Evolutionary conservation across 2,113 vertebrate genomes (phyloP).

Genomic region (Macquaria ambigua): DNA sequence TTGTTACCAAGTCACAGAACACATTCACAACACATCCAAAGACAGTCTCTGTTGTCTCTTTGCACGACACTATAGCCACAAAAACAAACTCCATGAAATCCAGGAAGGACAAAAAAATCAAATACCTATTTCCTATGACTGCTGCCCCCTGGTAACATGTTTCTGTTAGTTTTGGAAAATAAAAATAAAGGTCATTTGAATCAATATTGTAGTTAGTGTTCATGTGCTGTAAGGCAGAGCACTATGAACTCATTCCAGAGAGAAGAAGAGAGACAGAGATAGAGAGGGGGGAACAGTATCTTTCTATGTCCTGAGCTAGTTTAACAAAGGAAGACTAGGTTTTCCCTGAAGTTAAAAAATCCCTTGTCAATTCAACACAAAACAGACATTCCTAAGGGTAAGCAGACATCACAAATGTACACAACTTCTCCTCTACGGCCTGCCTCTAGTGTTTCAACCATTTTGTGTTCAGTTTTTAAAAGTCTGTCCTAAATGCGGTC

Average conservation of each 20-base stretch:
- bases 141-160: conserved; percentile 47
- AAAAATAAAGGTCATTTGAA: conserved; percentile 30
- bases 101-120: conserved; percentile 36
- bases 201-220: conserved; percentile 42
- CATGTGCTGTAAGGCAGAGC: conserved; percentile 64
- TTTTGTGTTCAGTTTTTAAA: conserved; percentile 3
- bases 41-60: conserved; percentile 51
- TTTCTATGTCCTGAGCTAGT: conserved; percentile 81
- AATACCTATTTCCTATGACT: conserved; percentile 66
- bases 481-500: neutral
- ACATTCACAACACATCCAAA: conserved; percentile 72
- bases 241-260: conserved; percentile 51
- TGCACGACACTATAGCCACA: conserved; percentile 65
- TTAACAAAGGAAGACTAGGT: conserved; percentile 82
- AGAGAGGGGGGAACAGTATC: conserved; percentile 61
- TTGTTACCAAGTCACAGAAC: conserved; percentile 78
- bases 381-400: conserved; percentile 58
- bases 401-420: conserved; percentile 50
- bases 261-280: conserved; percentile 25
- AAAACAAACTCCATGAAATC: conserved; percentile 68
- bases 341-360: conserved; percentile 81
- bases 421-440: conserved; percentile 30
- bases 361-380: conserved; percentile 73
- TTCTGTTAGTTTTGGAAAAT: conserved; percentile 48
- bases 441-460: conserved; percentile 29